These are phyloP conservation scores for Aplodontia rufa DNA, from an alignment of 2,113 vertebrate genomes.

Conservation along the genomic window DNA sequence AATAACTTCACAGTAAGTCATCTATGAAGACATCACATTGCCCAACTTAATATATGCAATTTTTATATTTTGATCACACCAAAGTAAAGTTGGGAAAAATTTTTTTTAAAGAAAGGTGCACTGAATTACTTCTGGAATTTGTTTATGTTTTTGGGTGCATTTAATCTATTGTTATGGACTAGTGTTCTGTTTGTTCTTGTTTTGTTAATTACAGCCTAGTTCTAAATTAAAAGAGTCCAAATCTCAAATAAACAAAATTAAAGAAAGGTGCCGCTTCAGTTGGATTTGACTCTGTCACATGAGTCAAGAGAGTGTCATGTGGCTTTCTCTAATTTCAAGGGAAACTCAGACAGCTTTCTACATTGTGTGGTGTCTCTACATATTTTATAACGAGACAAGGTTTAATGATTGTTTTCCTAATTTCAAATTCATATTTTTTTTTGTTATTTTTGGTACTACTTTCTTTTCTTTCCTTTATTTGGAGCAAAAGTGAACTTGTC, in stretches of 20 bases:
- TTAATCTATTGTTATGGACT: slow-evolving; percentile 80
- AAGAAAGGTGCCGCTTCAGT: not conserved
- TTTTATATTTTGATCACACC: not conserved
- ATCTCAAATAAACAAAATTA: no score
- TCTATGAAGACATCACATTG: not conserved
- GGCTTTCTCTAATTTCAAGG: not conserved
- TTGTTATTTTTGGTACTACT: not conserved
- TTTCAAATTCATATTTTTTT: not conserved
- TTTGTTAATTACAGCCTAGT: slow-evolving; percentile 78
- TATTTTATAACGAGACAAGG: not conserved
- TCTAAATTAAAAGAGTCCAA: slow-evolving; percentile 83
- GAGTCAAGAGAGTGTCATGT: not conserved
- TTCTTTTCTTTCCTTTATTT: not conserved
- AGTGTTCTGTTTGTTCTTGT: slow-evolving; percentile 59
- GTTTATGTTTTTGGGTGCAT: no score
- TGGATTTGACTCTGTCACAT: not conserved
- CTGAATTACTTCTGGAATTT: no score
- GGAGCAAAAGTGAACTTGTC: not conserved
- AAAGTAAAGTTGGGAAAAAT: not conserved
- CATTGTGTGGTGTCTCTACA: no score
- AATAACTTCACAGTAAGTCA: not conserved
- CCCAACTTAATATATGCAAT: not conserved
- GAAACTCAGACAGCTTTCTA: not conserved
- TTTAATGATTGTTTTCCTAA: not conserved
- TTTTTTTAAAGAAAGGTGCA: not conserved